Base-by-base conservation (phyloP, 2,113 vertebrate species). In the Panurus biarmicus region DNA sequence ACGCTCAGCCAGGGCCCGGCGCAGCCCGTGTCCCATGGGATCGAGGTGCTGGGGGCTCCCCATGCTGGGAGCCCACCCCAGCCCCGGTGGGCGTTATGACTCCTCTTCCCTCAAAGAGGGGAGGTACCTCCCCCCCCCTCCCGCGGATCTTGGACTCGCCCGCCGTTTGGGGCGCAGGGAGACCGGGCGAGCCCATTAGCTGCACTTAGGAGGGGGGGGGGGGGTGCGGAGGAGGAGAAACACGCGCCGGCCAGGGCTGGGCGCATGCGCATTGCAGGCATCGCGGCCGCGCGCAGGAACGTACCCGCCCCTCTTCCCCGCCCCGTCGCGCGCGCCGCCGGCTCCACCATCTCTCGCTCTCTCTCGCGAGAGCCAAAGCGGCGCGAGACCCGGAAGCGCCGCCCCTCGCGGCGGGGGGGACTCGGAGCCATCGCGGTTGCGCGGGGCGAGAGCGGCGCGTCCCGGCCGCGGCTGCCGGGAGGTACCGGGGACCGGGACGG, bases 221-320 rank as follows among this genome's bases (percentile, higher is more conserved):
- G 54, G 33, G 69, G 28, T 21, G 5, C 2, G 11, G 4, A 28
- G 40, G n/a, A 60, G 26, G 9, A 12, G 18, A 31, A 20, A 12
- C 9, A 5, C n/a, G 3, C 7, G 19, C 7, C 10, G 1, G 11
- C 2, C 7, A 0, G 14, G 1, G 5, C 2, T 2, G 7, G 0
- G 12, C 47, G n/a, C 84, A 69, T 20, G 73, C 73, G 54, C 54
- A 36, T 3, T 23, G 3, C 10, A 6, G 36, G 36, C 26, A 10
- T 7, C 1, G 31, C 53, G 71, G 62, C 53, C 83, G 26, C 71
- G 61, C 53, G 61, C 71, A 21, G 16, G 9, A 66, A 35, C 51
- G 81, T 20, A 3, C 40, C n/a, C 44, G 6, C 61, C 16, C 48
- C 20, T n/a, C 5, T 12, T 8, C 19, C 38, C 40, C 35, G 6